Evolutionary conservation across 2,797 vertebrate species (phyloP), one percentile per base, ranked within the genome.

Genomic region (Tauraco hartlaubi): DNA sequence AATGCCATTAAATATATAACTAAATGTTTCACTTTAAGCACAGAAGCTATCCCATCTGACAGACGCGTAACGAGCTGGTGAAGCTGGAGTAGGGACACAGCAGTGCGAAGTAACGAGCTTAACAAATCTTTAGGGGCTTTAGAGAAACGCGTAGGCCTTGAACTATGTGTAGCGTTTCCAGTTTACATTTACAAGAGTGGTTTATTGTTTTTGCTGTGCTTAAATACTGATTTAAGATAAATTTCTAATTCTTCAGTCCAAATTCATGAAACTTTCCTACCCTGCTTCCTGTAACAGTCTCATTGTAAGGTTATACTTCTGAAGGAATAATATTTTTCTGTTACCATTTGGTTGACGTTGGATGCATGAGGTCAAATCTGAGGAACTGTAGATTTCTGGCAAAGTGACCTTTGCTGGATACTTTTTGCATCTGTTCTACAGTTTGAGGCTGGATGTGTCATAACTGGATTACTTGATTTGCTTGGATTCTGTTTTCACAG

Each of bases 41-140:
- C 33, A 83, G 90, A 54, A 90, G 16, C 37, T n/a, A 9, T 59
- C 35, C 22, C 9, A 25, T 78, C 58, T 75, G n/a, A 44, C 22
- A 22, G 46, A 46, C 0, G 0, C 7, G 23, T 74, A 43, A 25
- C 64, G 61, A 92, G 37, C 25, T 68, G 28, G 41, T 67, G 52
- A 83, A 74, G 61, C 52, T 5, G 5, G n/a, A 76, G 35, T 61
- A 49, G 49, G 28, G 81, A 41, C n/a, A 13, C 9, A 61, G 74
- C 19, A 51, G 21, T 33, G 12, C 0, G 0, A 63, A 77, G 10
- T 49, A 68, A 66, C 0, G 0, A 31, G 25, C 21, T 58, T 51
- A 67, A 58, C 14, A 93, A 78, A 64, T 33, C 49, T 87, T 89
- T 69, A 56, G 84, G 37, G 72, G 35, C 46, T 67, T 86, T 44